Base-by-base conservation (phyloP, 2,888 invertebrate species). In the Fragum whitleyi region DNA sequence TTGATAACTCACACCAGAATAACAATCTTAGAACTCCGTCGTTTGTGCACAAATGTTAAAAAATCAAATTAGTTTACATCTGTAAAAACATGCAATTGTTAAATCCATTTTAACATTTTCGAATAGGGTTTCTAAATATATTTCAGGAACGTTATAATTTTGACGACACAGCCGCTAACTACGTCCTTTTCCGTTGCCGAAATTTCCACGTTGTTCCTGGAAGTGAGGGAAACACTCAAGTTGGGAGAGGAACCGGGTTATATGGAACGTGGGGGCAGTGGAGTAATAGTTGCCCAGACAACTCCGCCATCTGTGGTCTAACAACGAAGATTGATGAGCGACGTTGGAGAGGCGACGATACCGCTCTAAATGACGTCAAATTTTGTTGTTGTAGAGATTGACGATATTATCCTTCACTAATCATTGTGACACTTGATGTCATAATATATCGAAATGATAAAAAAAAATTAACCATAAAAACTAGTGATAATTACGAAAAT, bases 261-360 rank as follows among this genome's bases (percentile, higher is more conserved):
- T 19, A 2, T 9, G 75, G 72, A 14, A 0, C 9, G 2, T 76
- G 53, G 62, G 79, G 79, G 1, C 23, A n/a, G 7, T 72, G 68
- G 75, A 80, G 79, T 32, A 51, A 53, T 11, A 71, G 47, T 6
- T 79, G 79, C 26, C 70, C 62, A 1, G 55, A 28, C 19, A 32
- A 70, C 36, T 70, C 75, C 1, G 79, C 79, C 26, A 72, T 79
- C 11, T 79, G 79, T 53, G 79, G 79, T 21, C 42, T 79, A 14
- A 71, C 47, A 7, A 79, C 79, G 6, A 65, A 39, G 51, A 59
- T 79, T 14, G 73, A 73, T 51, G 29, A 9, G 28, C 21, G 9
- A 3, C 65, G n/a, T 1, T 23, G n/a, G 6, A 29, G 36, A 16
- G 62, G 70, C 23, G 77, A 77, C 29, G 77, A 77, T 39, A 77